Evolutionary conservation across 35 echinoderm and acorn worm species (phyloP), one percentile per base, ranked within the genome.

Genomic region (Patiria miniata): DNA sequence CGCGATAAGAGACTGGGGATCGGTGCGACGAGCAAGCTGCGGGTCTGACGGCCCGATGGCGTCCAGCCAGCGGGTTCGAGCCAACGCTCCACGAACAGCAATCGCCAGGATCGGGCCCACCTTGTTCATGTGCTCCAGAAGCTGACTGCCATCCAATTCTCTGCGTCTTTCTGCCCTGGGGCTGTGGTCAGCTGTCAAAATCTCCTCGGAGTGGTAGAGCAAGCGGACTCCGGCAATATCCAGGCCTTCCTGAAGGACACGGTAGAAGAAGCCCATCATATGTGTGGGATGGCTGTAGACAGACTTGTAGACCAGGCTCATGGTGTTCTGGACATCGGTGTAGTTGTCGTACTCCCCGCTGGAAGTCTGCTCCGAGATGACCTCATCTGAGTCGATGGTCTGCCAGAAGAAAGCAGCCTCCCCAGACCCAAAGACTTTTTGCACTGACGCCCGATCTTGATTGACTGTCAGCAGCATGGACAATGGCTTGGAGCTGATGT

Each of bases 31-130:
- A 21, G 96, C 96, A 28, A 99, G 87, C 28, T 86, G 77, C 7
- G 96, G 96, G 42, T 99, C 96, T 7, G 93, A 89, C 0, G 96
- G 96, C 2, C 96, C 96, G 0, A 99, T 83, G 1, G 84, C 86
- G 77, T 99, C 89, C 34, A 99, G 50, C 96, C 92, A 95, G 19
- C 79, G 58, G 0, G 85, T 93, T 1, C 96, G 69, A 30, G 96
- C 96, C 40, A 83, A 23, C 53, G 78, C 78, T 30, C 96, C 96
- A 21, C 96, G 86, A 29, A 95, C 65, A 16, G 86, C 93, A 22
- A 98, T 36, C 3, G 84, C 92, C n/a, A 99, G 29, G 17, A 95
- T 40, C 29, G 39, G 42, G 39, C 61, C 78, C 8, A 82, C 16
- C 77, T 86, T 56, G 36, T 37, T 84, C 18, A 39, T 60, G 15